Base-by-base conservation (phyloP, 2,888 invertebrate genomes). In the Flexamia atlantica region DNA sequence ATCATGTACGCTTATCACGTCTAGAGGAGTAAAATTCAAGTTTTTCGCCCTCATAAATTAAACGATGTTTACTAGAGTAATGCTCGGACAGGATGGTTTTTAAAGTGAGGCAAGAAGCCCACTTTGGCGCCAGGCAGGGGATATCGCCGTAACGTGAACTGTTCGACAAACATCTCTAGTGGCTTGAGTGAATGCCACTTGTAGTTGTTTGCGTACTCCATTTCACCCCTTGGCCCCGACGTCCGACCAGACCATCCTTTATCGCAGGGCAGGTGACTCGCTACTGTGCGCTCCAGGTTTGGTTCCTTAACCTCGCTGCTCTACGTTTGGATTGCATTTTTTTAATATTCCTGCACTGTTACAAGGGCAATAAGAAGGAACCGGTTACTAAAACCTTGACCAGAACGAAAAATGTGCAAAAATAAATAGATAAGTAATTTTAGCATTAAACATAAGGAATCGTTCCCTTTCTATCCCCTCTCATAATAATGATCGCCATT, bases 181-280 rank as follows among this genome's bases (percentile, higher is more conserved):
- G 64, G 64, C 28, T 30, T 64, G 64, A 64, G 64, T 64, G 64
- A 64, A 64, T 64, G 30, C 64, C 64, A 64, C 64, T 64, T 64
- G 64, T 64, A 30, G 25, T 64, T 64, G 64, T 64, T 64, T 64
- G 30, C 30, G 64, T 28, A 64, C 64, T 64, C 28, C 14, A 64
- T 64, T 64, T 64, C 64, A 64, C 64, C 64, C 64, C 64, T 64
- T 64, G 64, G 28, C 1, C 64, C 14, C 9, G 53, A 30, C 64
- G 10, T 64, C 28, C 28, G 64, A 64, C 64, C 64, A 64, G 64
- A 30, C 28, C 64, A 64, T 64, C 64, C 64, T 64, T 64, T 64
- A 64, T 64, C 28, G 64, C 25, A 57, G 64, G 64, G 30, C 64
- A 64, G 64, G 64, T 64, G 64, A 12, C 64, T 64, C 28, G 30